Evolutionary conservation across 2,888 invertebrate species (phyloP).

Genomic region (Ophonus ardosiacus): DNA sequence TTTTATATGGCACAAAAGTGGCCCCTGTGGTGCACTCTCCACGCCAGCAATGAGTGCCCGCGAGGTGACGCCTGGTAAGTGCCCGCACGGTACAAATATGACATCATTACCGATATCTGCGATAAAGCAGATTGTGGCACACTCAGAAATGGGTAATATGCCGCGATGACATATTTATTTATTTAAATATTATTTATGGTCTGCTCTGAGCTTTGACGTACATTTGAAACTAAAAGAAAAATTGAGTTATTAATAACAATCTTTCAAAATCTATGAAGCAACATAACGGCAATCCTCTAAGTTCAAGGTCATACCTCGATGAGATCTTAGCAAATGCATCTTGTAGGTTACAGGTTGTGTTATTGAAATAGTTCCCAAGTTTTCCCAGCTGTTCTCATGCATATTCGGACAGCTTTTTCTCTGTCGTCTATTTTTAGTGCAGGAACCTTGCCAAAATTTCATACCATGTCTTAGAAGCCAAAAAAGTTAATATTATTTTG

Average conservation of each 20-base stretch:
- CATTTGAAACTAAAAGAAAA: neutral
- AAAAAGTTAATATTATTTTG: constrained; percentile 57
- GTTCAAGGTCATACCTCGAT: constrained; percentile 11
- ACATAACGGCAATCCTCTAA: neutral
- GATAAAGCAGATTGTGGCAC: no score
- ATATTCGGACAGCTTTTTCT: constrained; percentile 26
- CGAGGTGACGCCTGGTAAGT: no score
- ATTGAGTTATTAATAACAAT: constrained; percentile 25
- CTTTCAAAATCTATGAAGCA: constrained; percentile 7
- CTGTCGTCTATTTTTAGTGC: constrained; percentile 36
- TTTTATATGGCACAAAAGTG: no score
- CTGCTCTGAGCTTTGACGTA: neutral
- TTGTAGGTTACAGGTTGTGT: constrained; percentile 1
- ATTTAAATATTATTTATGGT: neutral
- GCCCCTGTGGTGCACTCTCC: no score
- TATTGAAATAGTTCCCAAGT: constrained; percentile 40
- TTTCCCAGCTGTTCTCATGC: constrained; percentile 33
- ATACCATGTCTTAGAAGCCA: constrained; percentile 54
- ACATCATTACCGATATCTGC: no score
- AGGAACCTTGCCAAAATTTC: constrained; percentile 54
- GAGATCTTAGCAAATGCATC: constrained; percentile 13
- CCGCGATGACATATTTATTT: no score
- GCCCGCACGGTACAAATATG: no score
- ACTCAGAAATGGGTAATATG: no score
- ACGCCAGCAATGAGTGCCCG: no score